A percentile compares a stretch with the other conserved stretches of the same genome.
Evolutionary conservation across 1,140 invertebrate species (phyloP).

Genomic region (Hermetia illucens): DNA sequence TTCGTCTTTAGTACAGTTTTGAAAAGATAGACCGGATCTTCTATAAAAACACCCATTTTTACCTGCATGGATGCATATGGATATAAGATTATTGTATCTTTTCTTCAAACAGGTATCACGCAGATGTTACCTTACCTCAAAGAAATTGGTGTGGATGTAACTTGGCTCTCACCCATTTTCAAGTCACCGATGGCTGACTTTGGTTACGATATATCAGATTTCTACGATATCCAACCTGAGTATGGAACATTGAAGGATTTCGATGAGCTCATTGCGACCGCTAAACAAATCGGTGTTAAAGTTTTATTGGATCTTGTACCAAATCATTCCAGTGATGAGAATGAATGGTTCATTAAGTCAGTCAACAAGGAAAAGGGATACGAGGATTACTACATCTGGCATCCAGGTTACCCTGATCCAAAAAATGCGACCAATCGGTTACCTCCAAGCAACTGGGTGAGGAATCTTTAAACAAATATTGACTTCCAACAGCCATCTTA

Average conservation of each 20-base stretch:
- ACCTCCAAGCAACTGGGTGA: constrained; percentile 38
- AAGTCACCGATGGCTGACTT: constrained; percentile 43
- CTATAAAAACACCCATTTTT: too few relatives aligned
- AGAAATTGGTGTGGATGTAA: constrained; percentile 34
- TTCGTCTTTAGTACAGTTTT: too few relatives aligned
- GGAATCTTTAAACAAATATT: too few relatives aligned
- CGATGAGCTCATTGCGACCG: constrained; percentile 31
- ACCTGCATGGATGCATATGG: too few relatives aligned
- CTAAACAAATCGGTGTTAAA: constrained; percentile 22
- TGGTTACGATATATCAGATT: constrained; percentile 53
- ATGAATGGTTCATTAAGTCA: constrained; percentile 48
- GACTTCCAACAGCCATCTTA: too few relatives aligned
- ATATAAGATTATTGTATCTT: too few relatives aligned
- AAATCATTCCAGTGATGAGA: constrained; percentile 51
- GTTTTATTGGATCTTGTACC: constrained; percentile 56
- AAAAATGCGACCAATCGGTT: constrained; percentile 1
- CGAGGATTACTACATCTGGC: constrained; percentile 55
- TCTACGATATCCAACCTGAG: constrained; percentile 37
- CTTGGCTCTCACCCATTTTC: constrained; percentile 44
- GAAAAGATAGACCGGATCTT: too few relatives aligned
- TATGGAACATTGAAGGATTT: constrained; percentile 53
- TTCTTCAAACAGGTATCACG: constrained; percentile 28
- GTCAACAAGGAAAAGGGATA: constrained; percentile 33
- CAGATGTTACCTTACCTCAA: constrained; percentile 37
- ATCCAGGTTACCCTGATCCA: constrained; percentile 17